Evolutionary conservation across 2,797 vertebrate species (phyloP).

Genomic region (Sciurus vulgaris): DNA sequence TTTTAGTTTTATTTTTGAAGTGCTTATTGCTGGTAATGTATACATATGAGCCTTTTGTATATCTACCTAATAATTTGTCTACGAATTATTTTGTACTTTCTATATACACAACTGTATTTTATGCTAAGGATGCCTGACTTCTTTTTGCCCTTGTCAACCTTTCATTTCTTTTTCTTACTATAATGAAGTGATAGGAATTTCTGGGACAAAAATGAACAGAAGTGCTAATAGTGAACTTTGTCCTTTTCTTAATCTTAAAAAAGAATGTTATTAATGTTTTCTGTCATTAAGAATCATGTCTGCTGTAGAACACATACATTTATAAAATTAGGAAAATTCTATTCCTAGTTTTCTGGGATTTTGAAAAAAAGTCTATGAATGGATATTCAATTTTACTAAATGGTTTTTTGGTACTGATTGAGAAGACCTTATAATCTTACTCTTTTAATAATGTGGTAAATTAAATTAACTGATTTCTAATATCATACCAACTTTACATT

Average conservation of each 20-base stretch:
- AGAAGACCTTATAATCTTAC: neutral
- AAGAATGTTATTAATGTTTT: neutral
- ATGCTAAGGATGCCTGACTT: neutral
- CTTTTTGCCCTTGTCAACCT: neutral
- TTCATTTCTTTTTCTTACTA: neutral
- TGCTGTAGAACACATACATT: neutral
- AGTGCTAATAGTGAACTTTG: neutral
- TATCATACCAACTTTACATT: conserved; percentile 22
- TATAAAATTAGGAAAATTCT: conserved; percentile 43
- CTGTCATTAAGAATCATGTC: conserved; percentile 3
- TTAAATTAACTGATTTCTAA: conserved; percentile 20
- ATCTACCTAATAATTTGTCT: neutral
- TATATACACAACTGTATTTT: neutral
- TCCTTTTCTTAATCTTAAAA: neutral
- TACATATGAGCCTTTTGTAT: neutral
- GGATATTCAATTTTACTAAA: conserved; percentile 10
- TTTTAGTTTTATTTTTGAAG: conserved; percentile 26
- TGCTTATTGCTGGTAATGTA: neutral
- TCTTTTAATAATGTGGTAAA: neutral
- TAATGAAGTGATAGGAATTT: neutral
- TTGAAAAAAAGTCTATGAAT: neutral
- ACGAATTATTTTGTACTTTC: conserved; percentile 22
- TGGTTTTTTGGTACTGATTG: neutral
- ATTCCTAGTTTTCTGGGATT: neutral
- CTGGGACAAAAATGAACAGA: neutral